Evolutionary conservation across 2,113 vertebrate species (phyloP), one percentile per base, ranked within the genome.

Genomic region (Bubalus kerabau): DNA sequence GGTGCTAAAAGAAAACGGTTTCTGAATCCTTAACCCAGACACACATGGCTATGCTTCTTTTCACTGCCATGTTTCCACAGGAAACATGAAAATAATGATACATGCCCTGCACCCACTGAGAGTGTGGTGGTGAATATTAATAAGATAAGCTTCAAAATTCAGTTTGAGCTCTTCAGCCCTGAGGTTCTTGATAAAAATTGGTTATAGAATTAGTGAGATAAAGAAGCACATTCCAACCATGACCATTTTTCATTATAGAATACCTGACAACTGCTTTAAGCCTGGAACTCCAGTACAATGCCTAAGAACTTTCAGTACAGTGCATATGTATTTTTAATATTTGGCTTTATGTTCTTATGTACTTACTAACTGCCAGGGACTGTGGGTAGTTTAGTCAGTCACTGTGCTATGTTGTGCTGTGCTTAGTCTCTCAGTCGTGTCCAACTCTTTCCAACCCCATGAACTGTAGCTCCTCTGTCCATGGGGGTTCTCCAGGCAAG

Each of bases 171-270:
- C 62, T 91, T 94, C 26, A 78, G 78, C 83, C 83, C 88, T 76
- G 56, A 95, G 85, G 67, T 93, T 48, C 43, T 96, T 85, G 76
- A 95, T 93, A 97, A 95, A 87, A 86, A 67, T 23, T 90, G 60
- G 94, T 94, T 96, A 94, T 54, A 90, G 88, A 98, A 92, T 94
- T 95, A 95, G 76, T 86, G 89, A 96, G 94, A 96, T 97, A 96
- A 97, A 98, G 91, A 60, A 71, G 54, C 87, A 87, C 64, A 56
- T 57, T 71, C 93, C 87, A 87, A 87, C 60, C 86, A 83, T 81
- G 94, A 59, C 85, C 71, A 43, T 96, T 96, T 97, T 85, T 97
- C 96, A 97, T 96, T 94, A 87, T 24, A 93, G 60, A 76, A n/a
- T n/a, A 76, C 32, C 94, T 89, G 94, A 97, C 64, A 95, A 57